These are phyloP conservation scores for Florisuga fusca DNA, from an alignment of 2,797 vertebrate species.

Conservation along the genomic window DNA sequence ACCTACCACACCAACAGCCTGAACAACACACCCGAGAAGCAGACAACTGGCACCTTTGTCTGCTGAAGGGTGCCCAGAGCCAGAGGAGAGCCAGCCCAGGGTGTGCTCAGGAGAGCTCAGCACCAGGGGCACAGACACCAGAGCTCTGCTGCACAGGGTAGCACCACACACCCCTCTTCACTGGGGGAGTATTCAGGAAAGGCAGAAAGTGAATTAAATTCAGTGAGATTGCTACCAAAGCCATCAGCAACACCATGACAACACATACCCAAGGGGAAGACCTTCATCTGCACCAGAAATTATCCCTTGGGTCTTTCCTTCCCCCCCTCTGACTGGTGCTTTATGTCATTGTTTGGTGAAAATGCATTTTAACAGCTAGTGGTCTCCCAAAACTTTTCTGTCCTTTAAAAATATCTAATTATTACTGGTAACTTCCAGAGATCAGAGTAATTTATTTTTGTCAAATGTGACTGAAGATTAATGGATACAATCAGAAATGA, in stretches of 20 bases:
- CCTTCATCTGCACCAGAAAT: not conserved
- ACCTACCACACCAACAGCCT: fast-evolving
- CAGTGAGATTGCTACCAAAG: not conserved
- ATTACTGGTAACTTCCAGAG: slow-evolving; percentile 80
- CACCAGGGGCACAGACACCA: too few species aligned
- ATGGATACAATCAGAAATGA: slow-evolving; percentile 82
- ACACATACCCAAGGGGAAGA: not conserved
- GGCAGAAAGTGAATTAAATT: not conserved
- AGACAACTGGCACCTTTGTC: not conserved
- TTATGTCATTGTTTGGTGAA: not conserved
- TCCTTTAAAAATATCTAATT: slow-evolving; percentile 74
- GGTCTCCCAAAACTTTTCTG: slow-evolving; percentile 67
- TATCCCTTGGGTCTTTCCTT: not conserved
- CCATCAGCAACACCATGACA: not conserved
- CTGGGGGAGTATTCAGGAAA: not conserved
- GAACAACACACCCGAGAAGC: not conserved
- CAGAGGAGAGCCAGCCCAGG: not conserved
- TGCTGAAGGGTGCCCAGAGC: not conserved
- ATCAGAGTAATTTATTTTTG: slow-evolving; percentile 84
- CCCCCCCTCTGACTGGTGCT: not conserved
- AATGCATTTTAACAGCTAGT: slow-evolving; percentile 23
- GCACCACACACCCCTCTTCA: not conserved
- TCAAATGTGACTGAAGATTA: slow-evolving; percentile 83
- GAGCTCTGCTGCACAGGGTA: too few species aligned
- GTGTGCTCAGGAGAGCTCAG: not conserved